A percentile compares a stretch with the other conserved stretches of the same genome.
Evolutionary conservation across 2,113 vertebrate species (phyloP).

Genomic region (Heterochromis multidens): DNA sequence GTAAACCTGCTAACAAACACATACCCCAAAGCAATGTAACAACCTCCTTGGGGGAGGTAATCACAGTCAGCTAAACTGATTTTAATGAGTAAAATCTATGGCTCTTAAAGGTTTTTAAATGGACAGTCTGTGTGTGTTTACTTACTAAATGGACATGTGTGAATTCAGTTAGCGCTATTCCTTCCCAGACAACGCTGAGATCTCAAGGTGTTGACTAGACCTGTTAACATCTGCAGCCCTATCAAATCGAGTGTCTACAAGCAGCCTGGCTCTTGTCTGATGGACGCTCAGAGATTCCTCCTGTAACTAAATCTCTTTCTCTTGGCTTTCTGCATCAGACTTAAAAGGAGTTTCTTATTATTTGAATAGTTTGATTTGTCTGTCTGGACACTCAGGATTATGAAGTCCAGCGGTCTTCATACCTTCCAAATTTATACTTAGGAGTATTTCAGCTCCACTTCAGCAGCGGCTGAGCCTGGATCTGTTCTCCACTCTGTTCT

Average conservation of each 20-base stretch:
- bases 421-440: not conserved
- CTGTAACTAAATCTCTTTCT: conserved; percentile 37
- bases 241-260: conserved; percentile 28
- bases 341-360: conserved; percentile 6
- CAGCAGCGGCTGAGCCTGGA: not conserved
- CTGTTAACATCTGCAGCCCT: conserved; percentile 20
- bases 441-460: not conserved
- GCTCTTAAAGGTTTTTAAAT: not conserved
- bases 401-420: not conserved
- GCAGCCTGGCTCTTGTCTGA: conserved; percentile 24
- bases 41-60: not conserved
- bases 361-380: conserved; percentile 15
- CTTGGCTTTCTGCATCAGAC: conserved; percentile 16
- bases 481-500: not conserved
- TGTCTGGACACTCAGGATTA: not conserved
- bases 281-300: not conserved
- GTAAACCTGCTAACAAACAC: not conserved
- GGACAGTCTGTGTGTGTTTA: not conserved
- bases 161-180: conserved; percentile 6
- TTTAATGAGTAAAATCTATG: not conserved
- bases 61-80: not conserved
- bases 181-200: conserved; percentile 39
- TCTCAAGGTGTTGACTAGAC: conserved; percentile 32
- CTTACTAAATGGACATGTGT: conserved; percentile 1
- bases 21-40: not conserved